Conservation (phyloP, 2,797 vertebrate genomes). For the Cyprinella venusta region DNA sequence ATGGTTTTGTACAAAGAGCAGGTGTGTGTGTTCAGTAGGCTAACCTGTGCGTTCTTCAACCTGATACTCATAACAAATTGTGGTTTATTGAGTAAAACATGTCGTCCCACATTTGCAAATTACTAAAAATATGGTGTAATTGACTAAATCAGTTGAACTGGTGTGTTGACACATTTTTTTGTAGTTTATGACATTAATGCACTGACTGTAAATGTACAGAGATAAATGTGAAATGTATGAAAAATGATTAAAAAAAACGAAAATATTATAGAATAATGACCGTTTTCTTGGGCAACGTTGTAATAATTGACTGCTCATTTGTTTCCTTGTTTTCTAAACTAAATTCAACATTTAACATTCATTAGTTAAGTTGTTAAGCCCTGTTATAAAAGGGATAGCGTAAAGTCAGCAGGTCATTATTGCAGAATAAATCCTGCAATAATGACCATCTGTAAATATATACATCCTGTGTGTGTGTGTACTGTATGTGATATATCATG, state of each 20-base stretch:
- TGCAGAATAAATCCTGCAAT: neutral
- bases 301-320: neutral
- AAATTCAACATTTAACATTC: neutral
- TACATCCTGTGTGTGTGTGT: neutral
- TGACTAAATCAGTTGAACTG: neutral
- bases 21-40: conserved; percentile 50
- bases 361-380: neutral
- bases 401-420: neutral
- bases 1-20: conserved; percentile 34
- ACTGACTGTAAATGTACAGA: neutral
- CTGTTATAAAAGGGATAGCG: neutral
- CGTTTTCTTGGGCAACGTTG: neutral
- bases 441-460: neutral
- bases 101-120: neutral
- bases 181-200: neutral
- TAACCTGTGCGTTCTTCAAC: conserved; percentile 53
- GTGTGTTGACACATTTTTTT: neutral
- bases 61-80: conserved; percentile 59
- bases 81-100: neutral
- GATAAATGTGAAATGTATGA: neutral
- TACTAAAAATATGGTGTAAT: neutral
- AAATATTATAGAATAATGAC: neutral
- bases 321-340: neutral
- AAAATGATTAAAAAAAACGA: neutral
- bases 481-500: too few species aligned